Base-by-base conservation (phyloP, 35 echinoderm and acorn worm genomes). In the Heliocidaris erythrogramma region DNA sequence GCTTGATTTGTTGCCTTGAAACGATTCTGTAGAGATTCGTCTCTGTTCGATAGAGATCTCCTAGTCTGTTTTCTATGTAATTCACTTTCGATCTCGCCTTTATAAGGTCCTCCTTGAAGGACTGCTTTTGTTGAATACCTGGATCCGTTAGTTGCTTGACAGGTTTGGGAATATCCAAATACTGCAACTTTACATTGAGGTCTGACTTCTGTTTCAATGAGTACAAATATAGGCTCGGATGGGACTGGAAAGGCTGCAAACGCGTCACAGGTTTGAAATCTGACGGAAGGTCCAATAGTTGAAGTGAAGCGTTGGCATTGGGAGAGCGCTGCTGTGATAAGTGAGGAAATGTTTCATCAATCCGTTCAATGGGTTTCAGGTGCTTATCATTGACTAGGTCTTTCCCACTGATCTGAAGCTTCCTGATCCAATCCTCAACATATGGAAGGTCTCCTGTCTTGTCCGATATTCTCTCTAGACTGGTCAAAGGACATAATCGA, bases 121-220 rank as follows among this genome's bases (percentile, higher is more conserved):
- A 52, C 3, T 59, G 16, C 32, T 50, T 30, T 59, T 59, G 91
- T 52, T 92, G 31, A 24, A 5, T 12, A 30, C 29, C 48, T 30
- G 31, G 31, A 32, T 50, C 50, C 9, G 91, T 30, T 18, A 52
- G 27, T 48, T 30, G 29, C 59, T 48, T 30, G 49, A 56, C 48
- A 92, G 49, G 91, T 92, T 59, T 49, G 10, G 91, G 91, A 9
- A 92, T 48, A 48, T 92, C 48, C 48, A 59, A 52, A n/a, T 92
- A 48, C 16, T 92, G 48, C 29, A 92, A 92, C 91, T 92, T 92
- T 13, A 92, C 91, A 17, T 56, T 92, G 16, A 92, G 49, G 49
- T 92, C 91, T 30, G 91, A 92, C 49, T 92, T 92, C 48, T 92
- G 91, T 56, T 92, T 92, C 48, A 92, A 30, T 17, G 91, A 92